Base-by-base conservation (phyloP, 2,888 invertebrate species). In the Polylopha cassiicola region DNA sequence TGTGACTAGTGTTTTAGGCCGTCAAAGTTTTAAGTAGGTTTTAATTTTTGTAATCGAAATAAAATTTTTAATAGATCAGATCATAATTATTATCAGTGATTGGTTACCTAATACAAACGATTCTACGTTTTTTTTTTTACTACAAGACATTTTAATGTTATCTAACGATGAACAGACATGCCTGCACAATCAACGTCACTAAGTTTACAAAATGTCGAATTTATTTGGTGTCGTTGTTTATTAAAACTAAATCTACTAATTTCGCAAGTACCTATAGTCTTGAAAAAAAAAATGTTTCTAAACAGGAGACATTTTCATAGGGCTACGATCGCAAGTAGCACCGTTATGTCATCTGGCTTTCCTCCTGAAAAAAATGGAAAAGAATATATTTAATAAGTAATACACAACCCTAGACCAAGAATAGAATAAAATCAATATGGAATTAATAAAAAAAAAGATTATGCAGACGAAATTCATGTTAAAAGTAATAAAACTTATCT, bases 281-380 rank as follows among this genome's bases (percentile, higher is more conserved):
- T 63, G 57, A 51, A 64, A 64, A 58, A 66, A 63, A 65, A 66
- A 44, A 66, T 52, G 57, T 65, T 62, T 54, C 65, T 73, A 73
- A 65, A 74, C 67, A 61, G 55, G 47, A 43, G 69, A 79, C 75
- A 78, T 72, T 64, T 75, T 89, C 87, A 89, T 88, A 92, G 90
- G 70, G 94, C 93, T 85, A 98, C 96, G 57, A 96, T 95, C 58
- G 98, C 97, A 60, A 98, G 89, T 67, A 99, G 91, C 74, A 98
- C 96, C 68, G 98, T 98, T 81, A 99, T 98, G 87, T 99, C 99
- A 79, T 99, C 99, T 46, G 98, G 98, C 86, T 99, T 99, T 42
- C 99, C 98, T 73, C 99, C 98, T 93, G 88, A 33, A 88, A 91
- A 64, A 54, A 72, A 71, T n/a, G n/a, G 65, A 51, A 55, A 48